A percentile compares a stretch with the other conserved stretches of the same genome.
These are phyloP conservation scores for Acanthosepion esculentum DNA, from an alignment of 2,888 invertebrate species.

Conservation along the genomic window DNA sequence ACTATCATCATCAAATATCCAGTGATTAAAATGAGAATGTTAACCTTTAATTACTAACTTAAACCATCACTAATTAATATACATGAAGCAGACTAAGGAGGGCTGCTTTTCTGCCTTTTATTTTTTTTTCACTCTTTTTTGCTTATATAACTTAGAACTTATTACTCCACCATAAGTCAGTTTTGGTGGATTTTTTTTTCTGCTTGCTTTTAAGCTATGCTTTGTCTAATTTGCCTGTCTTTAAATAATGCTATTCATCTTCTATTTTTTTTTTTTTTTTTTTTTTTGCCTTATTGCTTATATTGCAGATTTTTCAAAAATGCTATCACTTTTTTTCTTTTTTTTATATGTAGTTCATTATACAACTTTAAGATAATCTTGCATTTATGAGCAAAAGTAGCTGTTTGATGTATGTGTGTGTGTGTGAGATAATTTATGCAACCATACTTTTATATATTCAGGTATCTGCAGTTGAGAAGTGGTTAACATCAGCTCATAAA, in stretches of 20 bases:
- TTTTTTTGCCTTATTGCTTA: neutral
- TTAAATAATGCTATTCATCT: neutral
- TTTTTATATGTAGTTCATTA: neutral
- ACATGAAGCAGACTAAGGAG: neutral
- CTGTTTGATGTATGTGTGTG: no score
- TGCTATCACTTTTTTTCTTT: neutral
- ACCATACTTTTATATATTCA: no score
- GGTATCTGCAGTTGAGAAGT: no score
- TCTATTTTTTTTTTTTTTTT: neutral
- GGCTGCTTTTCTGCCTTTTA: neutral
- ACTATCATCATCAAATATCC: neutral
- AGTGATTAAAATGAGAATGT: neutral
- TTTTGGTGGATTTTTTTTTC: neutral
- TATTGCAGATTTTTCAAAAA: neutral
- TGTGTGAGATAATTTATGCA: no score
- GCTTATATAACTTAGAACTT: neutral
- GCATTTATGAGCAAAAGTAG: no score
- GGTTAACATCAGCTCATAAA: no score
- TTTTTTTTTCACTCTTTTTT: neutral
- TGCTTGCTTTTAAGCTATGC: constrained; percentile 18
- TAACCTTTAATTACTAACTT: neutral
- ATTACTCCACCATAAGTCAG: neutral
- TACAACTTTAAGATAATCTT: neutral
- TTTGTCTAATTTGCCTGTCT: neutral
- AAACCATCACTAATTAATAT: neutral